phyloP scores from a whole-genome alignment of 2,113 vertebrate species.

The Stictonetta naevosa region DNA sequence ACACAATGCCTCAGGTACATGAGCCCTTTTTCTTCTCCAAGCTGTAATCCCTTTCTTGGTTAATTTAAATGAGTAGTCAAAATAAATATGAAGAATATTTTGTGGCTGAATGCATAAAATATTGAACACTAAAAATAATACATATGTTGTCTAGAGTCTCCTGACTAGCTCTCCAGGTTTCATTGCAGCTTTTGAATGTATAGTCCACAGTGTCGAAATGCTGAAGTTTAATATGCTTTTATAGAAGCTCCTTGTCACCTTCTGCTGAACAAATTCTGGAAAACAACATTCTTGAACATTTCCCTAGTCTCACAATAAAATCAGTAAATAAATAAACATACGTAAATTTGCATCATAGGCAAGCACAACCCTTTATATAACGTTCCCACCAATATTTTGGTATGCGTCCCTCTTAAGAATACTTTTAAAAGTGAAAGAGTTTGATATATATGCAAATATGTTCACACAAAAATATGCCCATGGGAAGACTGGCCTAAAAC shows the following conservation, averaged over 20 bases:
- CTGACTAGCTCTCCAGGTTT: neutral
- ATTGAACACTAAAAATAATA: neutral
- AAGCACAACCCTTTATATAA: neutral
- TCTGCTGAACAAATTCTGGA: neutral
- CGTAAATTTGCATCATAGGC: neutral
- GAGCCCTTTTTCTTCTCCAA: neutral
- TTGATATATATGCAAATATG: neutral
- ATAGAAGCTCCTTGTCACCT: neutral
- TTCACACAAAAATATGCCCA: slow-evolving; percentile 9
- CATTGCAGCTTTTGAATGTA: neutral
- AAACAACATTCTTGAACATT: neutral
- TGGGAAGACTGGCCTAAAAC: neutral
- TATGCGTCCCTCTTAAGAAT: neutral
- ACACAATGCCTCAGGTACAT: neutral
- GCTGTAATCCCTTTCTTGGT: neutral
- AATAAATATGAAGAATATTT: neutral
- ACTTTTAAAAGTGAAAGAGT: neutral
- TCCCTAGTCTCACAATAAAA: neutral
- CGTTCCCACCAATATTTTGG: neutral
- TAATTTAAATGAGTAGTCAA: neutral
- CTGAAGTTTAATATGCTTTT: neutral
- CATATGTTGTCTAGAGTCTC: neutral
- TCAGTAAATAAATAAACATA: neutral
- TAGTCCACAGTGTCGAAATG: neutral
- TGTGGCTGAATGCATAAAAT: neutral